Evolutionary conservation across 1,140 invertebrate species (phyloP).

Genomic region (Tribolium madens): DNA sequence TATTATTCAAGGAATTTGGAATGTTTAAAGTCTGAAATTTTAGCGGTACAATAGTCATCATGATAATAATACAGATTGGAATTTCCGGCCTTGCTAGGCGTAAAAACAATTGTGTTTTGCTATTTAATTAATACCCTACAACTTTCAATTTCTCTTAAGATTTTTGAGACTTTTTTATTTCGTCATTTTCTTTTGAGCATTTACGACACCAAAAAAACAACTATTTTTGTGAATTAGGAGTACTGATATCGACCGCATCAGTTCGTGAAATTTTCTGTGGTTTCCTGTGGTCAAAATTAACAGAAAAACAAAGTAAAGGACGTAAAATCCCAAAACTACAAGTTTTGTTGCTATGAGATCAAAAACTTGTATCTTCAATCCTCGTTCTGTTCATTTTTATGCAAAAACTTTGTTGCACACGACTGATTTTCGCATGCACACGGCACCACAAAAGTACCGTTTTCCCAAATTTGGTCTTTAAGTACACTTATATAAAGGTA

Average conservation of each 20-base stretch:
- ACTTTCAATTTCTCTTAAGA: too few species aligned
- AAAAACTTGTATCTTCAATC: neutral
- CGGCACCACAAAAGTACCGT: neutral
- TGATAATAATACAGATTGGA: neutral
- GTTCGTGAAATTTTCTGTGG: too few species aligned
- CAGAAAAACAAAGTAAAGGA: too few species aligned
- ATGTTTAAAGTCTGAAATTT: neutral
- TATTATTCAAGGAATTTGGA: neutral
- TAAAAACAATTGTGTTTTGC: too few species aligned
- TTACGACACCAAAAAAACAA: too few species aligned
- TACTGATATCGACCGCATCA: too few species aligned
- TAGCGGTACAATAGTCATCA: neutral
- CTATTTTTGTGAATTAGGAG: too few species aligned
- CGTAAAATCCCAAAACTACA: neutral
- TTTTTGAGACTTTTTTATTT: too few species aligned
- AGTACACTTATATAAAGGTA: neutral
- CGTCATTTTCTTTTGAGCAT: too few species aligned
- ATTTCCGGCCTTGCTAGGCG: neutral
- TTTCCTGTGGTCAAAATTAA: too few species aligned
- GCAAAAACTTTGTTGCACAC: conserved; percentile 40
- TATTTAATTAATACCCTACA: too few species aligned
- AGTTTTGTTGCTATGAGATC: neutral
- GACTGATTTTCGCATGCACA: conserved; percentile 28
- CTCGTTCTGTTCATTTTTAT: neutral
- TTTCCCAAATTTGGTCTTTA: neutral